Evolutionary conservation across 2,888 invertebrate genomes (phyloP), one percentile per base, ranked within the genome.

Genomic region (Clitarchus hookeri): DNA sequence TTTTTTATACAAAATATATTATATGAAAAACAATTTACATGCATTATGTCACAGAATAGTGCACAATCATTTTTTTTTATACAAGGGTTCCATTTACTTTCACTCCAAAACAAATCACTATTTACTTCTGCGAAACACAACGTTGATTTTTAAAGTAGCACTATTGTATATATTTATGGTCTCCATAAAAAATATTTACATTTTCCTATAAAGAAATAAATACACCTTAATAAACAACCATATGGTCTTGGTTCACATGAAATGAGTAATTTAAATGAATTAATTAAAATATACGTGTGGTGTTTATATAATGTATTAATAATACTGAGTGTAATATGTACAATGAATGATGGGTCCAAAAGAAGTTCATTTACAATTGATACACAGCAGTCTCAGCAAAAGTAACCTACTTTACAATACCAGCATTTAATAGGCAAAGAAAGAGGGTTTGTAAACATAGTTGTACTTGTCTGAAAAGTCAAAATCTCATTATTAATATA

Each of bases 281-380:
- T 11, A 65, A 65, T 23, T 16, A 65, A 2, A 65, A 65, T 19
- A 0, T n/a, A 65, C 2, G 13, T n/a, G n/a, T 23, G n/a, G 65
- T 65, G 16, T n/a, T 65, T 65, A 16, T 65, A 65, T 12, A 6
- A 23, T 12, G 53, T 53, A 53, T 53, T 65, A 23, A 65, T 23
- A 65, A 65, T 65, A 65, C 65, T 65, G 65, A 65, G 65, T 65
- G 65, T 65, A 65, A 65, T 23, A 65, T 65, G 19, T 65, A 65
- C 65, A 65, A 2, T 65, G 65, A 65, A 2, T 65, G 65, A 65
- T 65, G 0, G 65, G 65, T 23, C 65, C 19, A 65, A 19, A 16
- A 65, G 16, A 0, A n/a, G 8, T 65, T 65, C 16, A 19, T n/a
- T 65, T 65, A 48, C 65, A 23, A 65, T 65, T 23, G 8, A 65